Conservation (phyloP, 2,888 invertebrate genomes). For the Nymphalis polychloros region DNA sequence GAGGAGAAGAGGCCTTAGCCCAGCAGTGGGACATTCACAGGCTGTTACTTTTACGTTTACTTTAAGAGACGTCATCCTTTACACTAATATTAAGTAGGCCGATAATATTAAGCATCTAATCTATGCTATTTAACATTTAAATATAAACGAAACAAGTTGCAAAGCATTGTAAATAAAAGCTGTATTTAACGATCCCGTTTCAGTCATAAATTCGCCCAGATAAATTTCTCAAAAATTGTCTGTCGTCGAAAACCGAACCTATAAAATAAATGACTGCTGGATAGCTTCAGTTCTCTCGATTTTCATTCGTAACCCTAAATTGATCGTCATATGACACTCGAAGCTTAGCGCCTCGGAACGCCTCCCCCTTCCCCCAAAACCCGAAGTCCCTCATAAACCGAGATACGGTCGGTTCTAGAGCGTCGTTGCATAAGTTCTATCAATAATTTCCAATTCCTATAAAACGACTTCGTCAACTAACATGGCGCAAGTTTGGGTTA, state of each 20-base stretch:
- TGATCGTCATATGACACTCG: slow-evolving; percentile 58
- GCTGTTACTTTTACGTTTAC: too few species aligned
- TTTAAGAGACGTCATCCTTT: too few species aligned
- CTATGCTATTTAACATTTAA: background rate
- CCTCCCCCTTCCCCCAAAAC: slow-evolving; percentile 32
- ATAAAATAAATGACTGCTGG: slow-evolving; percentile 36
- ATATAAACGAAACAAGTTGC: background rate
- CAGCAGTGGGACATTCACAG: too few species aligned
- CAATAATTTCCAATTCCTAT: slow-evolving; percentile 56
- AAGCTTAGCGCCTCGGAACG: slow-evolving; percentile 45
- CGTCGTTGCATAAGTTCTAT: slow-evolving; percentile 59
- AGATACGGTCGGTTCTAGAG: slow-evolving; percentile 48
- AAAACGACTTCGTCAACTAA: slow-evolving; percentile 40
- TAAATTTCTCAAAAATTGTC: slow-evolving; percentile 28
- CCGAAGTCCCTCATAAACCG: slow-evolving; percentile 46
- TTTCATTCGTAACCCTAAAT: slow-evolving; percentile 59
- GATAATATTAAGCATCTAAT: too few species aligned
- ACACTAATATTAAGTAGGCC: background rate
- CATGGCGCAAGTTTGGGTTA: slow-evolving; percentile 14
- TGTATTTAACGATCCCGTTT: slow-evolving; percentile 11
- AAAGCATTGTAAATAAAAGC: background rate
- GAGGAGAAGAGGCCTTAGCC: too few species aligned
- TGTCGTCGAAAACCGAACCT: slow-evolving; percentile 29
- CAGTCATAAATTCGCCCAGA: slow-evolving; percentile 18
- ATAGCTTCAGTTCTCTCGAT: slow-evolving; percentile 43